Evolutionary conservation across 2,888 invertebrate species (phyloP).

Genomic region (Cantharis rufa): DNA sequence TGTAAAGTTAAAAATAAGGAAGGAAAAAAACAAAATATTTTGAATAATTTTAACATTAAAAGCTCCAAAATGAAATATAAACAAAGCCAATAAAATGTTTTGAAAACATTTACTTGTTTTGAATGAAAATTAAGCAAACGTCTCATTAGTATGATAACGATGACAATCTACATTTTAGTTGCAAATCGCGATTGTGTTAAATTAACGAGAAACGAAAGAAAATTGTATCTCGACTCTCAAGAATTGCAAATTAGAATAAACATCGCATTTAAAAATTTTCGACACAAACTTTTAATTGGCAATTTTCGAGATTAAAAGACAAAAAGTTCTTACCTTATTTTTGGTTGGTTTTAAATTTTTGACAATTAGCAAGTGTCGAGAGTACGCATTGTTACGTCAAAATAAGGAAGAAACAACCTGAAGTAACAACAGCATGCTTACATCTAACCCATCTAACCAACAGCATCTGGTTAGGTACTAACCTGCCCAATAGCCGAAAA

Average conservation of each 20-base stretch:
- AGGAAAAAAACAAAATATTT: not conserved
- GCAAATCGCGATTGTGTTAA: not conserved
- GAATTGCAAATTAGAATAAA: not conserved
- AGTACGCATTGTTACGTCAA: conserved; percentile 40
- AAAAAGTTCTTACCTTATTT: not conserved
- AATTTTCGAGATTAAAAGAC: not conserved
- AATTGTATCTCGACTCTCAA: not conserved
- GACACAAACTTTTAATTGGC: not conserved
- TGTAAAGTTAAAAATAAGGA: not conserved
- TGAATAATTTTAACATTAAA: not conserved
- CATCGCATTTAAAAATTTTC: not conserved
- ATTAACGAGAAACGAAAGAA: not conserved
- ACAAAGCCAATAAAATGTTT: not conserved
- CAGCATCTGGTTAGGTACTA: conserved; percentile 41
- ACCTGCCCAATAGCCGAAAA: conserved; percentile 42
- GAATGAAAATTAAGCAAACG: not conserved
- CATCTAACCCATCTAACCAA: conserved; percentile 18
- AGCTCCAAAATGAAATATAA: not conserved
- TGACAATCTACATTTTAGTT: not conserved
- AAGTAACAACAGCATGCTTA: conserved; percentile 26
- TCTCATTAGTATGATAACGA: conserved; percentile 1
- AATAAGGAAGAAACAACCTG: conserved; percentile 36
- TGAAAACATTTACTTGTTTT: not conserved
- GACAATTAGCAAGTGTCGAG: conserved; percentile 20
- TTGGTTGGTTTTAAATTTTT: not conserved